phyloP scores from a whole-genome alignment of 2,797 vertebrate genomes.

The Parauchenoglanis punctatus region DNA sequence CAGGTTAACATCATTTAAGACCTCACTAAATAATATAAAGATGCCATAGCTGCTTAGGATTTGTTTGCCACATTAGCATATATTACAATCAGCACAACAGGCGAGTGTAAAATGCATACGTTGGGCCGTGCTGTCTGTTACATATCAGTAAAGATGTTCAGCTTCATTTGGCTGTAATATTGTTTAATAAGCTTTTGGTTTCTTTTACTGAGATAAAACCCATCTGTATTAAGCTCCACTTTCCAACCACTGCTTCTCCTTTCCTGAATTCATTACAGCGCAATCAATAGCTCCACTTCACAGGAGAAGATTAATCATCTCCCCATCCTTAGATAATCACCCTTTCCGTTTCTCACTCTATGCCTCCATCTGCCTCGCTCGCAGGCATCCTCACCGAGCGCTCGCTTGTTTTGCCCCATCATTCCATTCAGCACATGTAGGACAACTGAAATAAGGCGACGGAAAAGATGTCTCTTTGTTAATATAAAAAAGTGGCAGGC shows the following conservation, averaged over 20 bases:
- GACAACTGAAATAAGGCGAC: not conserved
- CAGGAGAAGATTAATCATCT: constrained; percentile 56
- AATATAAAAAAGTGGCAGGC: not conserved
- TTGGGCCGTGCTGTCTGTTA: not conserved
- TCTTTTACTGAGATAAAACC: not conserved
- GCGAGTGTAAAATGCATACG: not conserved
- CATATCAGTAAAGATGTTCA: not conserved
- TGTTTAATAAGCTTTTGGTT: constrained; percentile 10
- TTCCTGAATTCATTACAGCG: constrained; percentile 53
- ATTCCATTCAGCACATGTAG: not conserved
- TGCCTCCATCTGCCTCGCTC: constrained; percentile 19
- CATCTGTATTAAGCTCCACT: constrained; percentile 49
- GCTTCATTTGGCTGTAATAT: not conserved
- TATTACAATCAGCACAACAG: not conserved
- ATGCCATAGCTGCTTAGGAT: not conserved
- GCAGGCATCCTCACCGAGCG: not conserved
- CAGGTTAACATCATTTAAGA: too few relatives aligned
- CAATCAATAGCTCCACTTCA: constrained; percentile 58
- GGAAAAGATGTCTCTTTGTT: not conserved
- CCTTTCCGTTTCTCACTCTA: constrained; percentile 41
- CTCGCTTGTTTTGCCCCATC: not conserved
- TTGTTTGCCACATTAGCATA: not conserved
- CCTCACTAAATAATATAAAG: not conserved
- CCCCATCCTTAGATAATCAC: constrained; percentile 56
- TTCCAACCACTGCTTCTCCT: constrained; percentile 27